These are phyloP conservation scores for Nannoperca obscura DNA, from an alignment of 2,797 vertebrate genomes.

Conservation along the genomic window DNA sequence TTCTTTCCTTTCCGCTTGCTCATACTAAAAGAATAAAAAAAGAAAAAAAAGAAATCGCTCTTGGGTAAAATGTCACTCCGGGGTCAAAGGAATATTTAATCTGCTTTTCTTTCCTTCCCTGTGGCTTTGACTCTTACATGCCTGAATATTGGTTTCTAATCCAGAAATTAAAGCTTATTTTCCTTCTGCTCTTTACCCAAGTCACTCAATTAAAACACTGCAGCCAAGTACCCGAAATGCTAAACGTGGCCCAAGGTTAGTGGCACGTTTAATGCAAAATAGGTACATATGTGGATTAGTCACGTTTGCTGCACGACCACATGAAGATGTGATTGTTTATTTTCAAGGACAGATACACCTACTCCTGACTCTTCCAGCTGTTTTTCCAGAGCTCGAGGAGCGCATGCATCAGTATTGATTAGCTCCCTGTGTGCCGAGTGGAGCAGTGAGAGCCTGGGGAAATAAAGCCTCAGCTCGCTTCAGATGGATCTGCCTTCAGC, in stretches of 20 bases:
- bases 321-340: slow-evolving; percentile 4
- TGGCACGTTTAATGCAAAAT: background rate
- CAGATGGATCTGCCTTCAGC: slow-evolving; percentile 25
- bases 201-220: slow-evolving; percentile 2
- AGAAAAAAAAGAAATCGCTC: background rate
- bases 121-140: background rate
- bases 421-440: slow-evolving; percentile 44
- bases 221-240: background rate
- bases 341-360: slow-evolving; percentile 41
- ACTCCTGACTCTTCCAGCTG: slow-evolving; percentile 22
- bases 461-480: slow-evolving; percentile 45
- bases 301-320: background rate
- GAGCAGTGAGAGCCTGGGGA: slow-evolving; percentile 62
- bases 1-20: slow-evolving; percentile 4
- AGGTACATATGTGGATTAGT: no score
- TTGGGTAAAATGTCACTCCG: background rate
- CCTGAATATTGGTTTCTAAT: slow-evolving; percentile 11
- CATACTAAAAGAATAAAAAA: slow-evolving; percentile 9
- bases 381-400: slow-evolving; percentile 30
- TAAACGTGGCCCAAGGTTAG: background rate
- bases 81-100: slow-evolving; percentile 30
- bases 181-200: background rate
- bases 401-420: slow-evolving; percentile 70
- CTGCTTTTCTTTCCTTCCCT: background rate
- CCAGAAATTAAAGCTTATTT: slow-evolving; percentile 5